Evolutionary conservation across 2,888 invertebrate species (phyloP).

Genomic region (Metacarcinus magister): DNA sequence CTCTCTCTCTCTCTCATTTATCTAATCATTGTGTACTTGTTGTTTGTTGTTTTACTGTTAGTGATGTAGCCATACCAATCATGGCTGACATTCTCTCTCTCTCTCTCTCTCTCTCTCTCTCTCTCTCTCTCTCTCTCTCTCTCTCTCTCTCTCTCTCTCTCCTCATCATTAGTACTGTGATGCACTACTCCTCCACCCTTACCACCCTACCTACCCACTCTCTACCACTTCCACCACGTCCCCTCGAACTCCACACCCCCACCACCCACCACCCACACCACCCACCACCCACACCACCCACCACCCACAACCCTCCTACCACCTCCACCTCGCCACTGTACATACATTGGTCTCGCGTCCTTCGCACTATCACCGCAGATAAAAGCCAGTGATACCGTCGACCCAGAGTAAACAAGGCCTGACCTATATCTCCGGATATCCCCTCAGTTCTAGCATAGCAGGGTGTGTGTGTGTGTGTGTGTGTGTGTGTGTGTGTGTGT

Average conservation of each 20-base stretch:
- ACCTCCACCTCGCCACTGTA: neutral
- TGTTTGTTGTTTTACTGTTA: neutral
- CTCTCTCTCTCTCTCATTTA: neutral
- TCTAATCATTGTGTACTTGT: neutral
- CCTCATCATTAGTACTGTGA: neutral
- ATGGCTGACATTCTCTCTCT: neutral
- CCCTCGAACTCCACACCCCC: neutral
- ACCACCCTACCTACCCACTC: neutral
- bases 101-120: no score
- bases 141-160: constrained; percentile 38
- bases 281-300: neutral
- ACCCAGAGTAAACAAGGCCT: neutral
- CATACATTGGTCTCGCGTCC: neutral
- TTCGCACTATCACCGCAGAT: neutral
- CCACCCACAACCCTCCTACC: no score
- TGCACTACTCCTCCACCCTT: neutral
- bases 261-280: neutral
- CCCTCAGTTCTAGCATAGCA: neutral
- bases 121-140: no score
- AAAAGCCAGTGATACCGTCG: neutral
- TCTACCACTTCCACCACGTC: neutral
- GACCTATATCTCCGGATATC: neutral
- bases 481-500: neutral
- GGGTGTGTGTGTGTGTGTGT: no score
- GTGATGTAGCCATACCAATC: neutral